A percentile compares a stretch with the other conserved stretches of the same genome.
Evolutionary conservation across 2,113 vertebrate genomes (phyloP).

Genomic region (Apteryx owenii): DNA sequence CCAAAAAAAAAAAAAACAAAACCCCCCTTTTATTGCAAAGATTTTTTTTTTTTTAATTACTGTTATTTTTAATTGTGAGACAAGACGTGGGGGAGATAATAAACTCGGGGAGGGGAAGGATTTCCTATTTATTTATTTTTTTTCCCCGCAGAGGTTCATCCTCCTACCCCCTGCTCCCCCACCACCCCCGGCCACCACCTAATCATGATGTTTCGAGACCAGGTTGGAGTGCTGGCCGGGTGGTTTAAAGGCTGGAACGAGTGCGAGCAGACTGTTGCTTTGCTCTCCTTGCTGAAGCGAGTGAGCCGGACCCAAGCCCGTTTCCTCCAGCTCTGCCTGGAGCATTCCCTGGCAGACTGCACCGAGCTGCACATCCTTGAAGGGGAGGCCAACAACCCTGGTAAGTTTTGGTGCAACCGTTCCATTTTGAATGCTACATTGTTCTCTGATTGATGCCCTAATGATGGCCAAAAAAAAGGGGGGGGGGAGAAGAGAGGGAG

Average conservation of each 20-base stretch:
- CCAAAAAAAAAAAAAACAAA: not conserved
- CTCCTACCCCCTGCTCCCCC: not conserved
- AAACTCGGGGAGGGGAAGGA: not conserved
- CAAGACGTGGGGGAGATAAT: not conserved
- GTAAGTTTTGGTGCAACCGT: slow-evolving; percentile 77
- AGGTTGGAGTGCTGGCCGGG: slow-evolving; percentile 95
- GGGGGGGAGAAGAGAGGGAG: not conserved
- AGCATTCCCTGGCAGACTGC: slow-evolving; percentile 96
- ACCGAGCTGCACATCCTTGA: slow-evolving; percentile 95
- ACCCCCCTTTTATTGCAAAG: not conserved
- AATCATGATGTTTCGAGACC: slow-evolving; percentile 99
- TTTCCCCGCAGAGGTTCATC: slow-evolving; percentile 5
- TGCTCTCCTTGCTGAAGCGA: slow-evolving; percentile 94
- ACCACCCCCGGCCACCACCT: slow-evolving; percentile 10
- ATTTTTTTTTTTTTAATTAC: not conserved
- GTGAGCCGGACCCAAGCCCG: slow-evolving; percentile 97
- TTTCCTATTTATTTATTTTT: slow-evolving; percentile 31
- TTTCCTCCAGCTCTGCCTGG: slow-evolving; percentile 97
- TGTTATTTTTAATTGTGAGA: not conserved
- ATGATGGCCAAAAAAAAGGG: not conserved
- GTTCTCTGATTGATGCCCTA: not conserved
- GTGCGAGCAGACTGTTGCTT: slow-evolving; percentile 97
- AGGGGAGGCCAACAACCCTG: slow-evolving; percentile 95
- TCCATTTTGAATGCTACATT: not conserved
- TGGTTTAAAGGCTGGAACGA: slow-evolving; percentile 99